Evolutionary conservation across 2,113 vertebrate species (phyloP), one percentile per base, ranked within the genome.

Genomic region (Sapajus apella): DNA sequence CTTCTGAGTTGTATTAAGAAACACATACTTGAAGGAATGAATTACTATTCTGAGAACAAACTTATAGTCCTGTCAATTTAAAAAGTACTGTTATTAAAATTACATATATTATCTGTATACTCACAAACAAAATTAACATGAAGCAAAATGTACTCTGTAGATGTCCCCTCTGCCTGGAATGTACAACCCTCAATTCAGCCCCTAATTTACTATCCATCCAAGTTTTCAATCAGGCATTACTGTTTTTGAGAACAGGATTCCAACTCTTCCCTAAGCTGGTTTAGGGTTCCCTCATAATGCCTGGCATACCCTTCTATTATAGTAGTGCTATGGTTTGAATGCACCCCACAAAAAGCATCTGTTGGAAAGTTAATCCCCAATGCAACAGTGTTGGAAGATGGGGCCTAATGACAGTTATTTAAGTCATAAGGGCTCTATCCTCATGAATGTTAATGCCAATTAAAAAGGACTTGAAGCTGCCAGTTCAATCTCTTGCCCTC

Each of bases 11-110:
- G 12, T 81, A 94, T 27, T 50, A 81, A 91, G 43, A 90, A 94
- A 90, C 76, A 95, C 20, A 73, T 3, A 91, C 23, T 88, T 73
- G 73, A 96, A 89, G 47, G 68, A 96, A 27, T 85, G 6, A 92
- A 43, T 61, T 88, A 52, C 27, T 97, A 93, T 79, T 76, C 77
- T 92, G 70, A 91, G 30, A 9, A 92, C 30, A 92, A 72, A 90
- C 80, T 68, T 68, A 90, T 0, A 92, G 47, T 52, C n/a, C 70
- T 56, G 50, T 32, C 40, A 82, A 86, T 83, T 96, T 30, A 43
- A 83, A 72, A 82, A 75, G 66, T 23, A 95, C n/a, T 95, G 30
- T 68, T 97, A 87, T 72, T 85, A 92, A 77, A 87, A 91, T 76
- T 87, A 32, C 9, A 87, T n/a, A 61, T 30, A 21, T 68, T 93